These are phyloP conservation scores for Carlito syrichta DNA, from an alignment of 2,113 vertebrate species.

Conservation along the genomic window DNA sequence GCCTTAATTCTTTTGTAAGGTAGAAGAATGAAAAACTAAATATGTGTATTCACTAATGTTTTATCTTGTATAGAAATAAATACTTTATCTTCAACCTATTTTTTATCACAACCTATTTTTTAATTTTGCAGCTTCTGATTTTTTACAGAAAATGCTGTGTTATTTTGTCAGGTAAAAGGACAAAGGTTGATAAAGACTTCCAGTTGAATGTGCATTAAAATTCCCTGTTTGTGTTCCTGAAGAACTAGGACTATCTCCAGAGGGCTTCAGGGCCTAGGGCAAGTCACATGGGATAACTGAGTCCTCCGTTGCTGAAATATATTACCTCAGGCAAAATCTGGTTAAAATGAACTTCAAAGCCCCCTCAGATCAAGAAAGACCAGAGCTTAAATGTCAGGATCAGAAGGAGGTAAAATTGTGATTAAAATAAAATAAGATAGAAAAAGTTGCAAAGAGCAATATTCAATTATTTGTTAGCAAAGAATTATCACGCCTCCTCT, in stretches of 20 bases:
- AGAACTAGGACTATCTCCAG: background rate
- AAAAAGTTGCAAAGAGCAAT: conserved; percentile 11
- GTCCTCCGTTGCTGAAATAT: background rate
- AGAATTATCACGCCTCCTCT: background rate
- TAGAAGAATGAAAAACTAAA: background rate
- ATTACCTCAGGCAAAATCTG: conserved; percentile 48
- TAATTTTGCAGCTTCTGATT: background rate
- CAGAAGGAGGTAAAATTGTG: conserved; percentile 1
- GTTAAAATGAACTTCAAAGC: conserved; percentile 62
- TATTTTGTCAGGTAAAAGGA: background rate
- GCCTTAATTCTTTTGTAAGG: background rate
- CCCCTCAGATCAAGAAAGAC: conserved; percentile 36
- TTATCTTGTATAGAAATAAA: background rate
- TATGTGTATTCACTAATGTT: background rate
- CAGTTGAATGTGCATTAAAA: background rate
- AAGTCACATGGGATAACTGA: background rate
- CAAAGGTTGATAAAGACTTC: background rate
- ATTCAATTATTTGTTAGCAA: conserved; percentile 13
- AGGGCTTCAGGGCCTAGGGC: background rate
- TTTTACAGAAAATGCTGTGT: background rate
- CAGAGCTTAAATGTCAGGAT: conserved; percentile 42
- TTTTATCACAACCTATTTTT: background rate
- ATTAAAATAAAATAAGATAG: conserved; percentile 49
- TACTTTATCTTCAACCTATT: background rate
- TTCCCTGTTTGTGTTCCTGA: background rate